Evolutionary conservation across 2,113 vertebrate genomes (phyloP).

Genomic region (Thermophis baileyi): DNA sequence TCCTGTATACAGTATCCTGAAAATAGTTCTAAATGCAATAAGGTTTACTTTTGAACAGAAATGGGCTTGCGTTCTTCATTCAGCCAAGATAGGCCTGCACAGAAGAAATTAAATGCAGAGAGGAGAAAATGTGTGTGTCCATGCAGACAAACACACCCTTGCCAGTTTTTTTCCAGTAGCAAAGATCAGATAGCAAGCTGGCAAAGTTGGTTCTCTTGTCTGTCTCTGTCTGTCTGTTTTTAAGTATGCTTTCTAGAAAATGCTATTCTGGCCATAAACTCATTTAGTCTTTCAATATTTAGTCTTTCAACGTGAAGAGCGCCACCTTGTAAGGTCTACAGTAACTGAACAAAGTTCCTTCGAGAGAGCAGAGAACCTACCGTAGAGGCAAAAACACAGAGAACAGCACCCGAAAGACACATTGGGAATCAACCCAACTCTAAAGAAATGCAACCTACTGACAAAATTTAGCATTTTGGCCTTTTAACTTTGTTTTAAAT

Average conservation of each 20-base stretch:
- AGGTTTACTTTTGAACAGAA: background rate
- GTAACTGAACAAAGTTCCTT: conserved; percentile 56
- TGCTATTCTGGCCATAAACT: conserved; percentile 49
- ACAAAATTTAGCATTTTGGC: background rate
- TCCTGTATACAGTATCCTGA: background rate
- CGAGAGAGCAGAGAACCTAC: conserved; percentile 24
- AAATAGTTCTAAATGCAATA: background rate
- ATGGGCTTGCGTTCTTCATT: background rate
- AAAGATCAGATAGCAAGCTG: conserved; percentile 31
- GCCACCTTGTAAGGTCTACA: conserved; percentile 72
- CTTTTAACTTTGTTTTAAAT: conserved; percentile 5
- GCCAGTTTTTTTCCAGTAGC: background rate
- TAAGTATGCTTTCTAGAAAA: conserved; percentile 56
- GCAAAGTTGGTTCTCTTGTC: background rate
- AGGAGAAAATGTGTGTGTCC: background rate
- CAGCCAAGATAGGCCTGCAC: background rate
- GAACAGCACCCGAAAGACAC: conserved; percentile 34
- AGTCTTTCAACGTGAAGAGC: conserved; percentile 67
- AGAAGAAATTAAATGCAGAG: background rate
- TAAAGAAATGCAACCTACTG: background rate
- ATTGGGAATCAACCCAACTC: background rate
- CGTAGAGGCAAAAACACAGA: background rate
- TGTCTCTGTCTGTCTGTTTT: background rate
- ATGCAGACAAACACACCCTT: background rate
- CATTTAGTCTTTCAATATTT: background rate